Percentiles rank a stretch among this genome's conserved stretches.
These are phyloP conservation scores for Euwallacea fornicatus DNA, from an alignment of 1,140 invertebrate species.

Conservation along the genomic window DNA sequence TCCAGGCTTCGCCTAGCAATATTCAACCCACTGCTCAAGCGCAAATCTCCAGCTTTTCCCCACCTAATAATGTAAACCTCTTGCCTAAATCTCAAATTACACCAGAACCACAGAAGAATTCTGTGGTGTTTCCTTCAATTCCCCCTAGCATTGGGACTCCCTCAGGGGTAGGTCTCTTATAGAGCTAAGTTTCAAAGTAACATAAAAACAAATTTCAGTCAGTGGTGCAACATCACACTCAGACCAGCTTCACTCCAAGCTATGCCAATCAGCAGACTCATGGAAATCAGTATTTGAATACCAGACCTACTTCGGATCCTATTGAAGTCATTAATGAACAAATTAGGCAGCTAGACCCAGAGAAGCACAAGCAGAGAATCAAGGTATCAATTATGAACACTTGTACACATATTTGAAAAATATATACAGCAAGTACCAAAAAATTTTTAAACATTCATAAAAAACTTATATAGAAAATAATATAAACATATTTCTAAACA, in stretches of 20 bases:
- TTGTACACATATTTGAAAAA: background rate
- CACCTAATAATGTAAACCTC: conserved; percentile 1
- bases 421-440: no score
- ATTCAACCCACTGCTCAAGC: background rate
- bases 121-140: conserved; percentile 28
- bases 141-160: conserved; percentile 25
- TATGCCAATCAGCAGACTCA: conserved; percentile 38
- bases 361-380: conserved; percentile 65
- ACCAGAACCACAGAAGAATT: conserved; percentile 31
- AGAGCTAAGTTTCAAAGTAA: background rate
- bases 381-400: conserved; percentile 42
- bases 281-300: conserved; percentile 44
- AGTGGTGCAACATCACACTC: conserved; percentile 50
- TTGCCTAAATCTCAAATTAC: background rate
- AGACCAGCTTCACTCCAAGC: conserved; percentile 51
- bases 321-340: conserved; percentile 52
- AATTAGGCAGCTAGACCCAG: conserved; percentile 54
- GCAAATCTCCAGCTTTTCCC: background rate
- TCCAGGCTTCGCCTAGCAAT: background rate
- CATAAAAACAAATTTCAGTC: conserved; percentile 7
- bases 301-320: conserved; percentile 48
- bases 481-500: no score
- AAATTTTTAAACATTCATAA: no score
- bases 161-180: conserved; percentile 12
- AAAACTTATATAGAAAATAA: no score